These are phyloP conservation scores for Rhynchonycteris naso DNA, from an alignment of 2,797 vertebrate genomes.

Conservation along the genomic window DNA sequence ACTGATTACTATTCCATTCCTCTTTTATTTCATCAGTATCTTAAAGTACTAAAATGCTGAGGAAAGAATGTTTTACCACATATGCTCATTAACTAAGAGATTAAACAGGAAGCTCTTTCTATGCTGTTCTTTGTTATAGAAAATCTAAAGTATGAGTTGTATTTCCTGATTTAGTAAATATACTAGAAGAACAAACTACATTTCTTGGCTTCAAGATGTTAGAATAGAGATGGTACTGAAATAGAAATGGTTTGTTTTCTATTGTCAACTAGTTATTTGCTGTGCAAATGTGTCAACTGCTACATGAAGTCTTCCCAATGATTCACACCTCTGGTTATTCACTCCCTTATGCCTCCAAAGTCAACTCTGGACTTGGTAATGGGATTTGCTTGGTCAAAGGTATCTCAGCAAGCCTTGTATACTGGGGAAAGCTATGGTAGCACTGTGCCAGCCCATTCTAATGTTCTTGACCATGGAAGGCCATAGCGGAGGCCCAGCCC, in stretches of 20 bases:
- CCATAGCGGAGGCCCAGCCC: not conserved
- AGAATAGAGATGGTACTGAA: not conserved
- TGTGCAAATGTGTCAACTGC: not conserved
- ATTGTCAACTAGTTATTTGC: not conserved
- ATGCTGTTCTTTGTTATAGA: not conserved
- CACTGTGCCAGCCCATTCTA: not conserved
- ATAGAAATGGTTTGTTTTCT: not conserved
- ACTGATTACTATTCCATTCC: not conserved
- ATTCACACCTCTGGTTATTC: not conserved
- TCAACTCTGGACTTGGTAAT: not conserved
- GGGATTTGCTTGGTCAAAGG: not conserved
- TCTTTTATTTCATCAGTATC: not conserved
- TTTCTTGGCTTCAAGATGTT: not conserved
- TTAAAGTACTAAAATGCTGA: not conserved
- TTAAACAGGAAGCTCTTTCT: not conserved
- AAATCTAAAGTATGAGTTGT: not conserved
- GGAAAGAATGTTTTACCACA: not conserved
- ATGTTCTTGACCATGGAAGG: not conserved
- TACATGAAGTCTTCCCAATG: not conserved
- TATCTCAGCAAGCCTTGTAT: not conserved
- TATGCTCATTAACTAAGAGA: slow-evolving; percentile 24
- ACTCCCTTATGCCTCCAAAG: not conserved
- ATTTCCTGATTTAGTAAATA: slow-evolving; percentile 4
- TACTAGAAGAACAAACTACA: not conserved
- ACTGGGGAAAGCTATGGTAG: not conserved